Conservation (phyloP, 1,140 invertebrate genomes). For the Coenobita brevimanus region DNA sequence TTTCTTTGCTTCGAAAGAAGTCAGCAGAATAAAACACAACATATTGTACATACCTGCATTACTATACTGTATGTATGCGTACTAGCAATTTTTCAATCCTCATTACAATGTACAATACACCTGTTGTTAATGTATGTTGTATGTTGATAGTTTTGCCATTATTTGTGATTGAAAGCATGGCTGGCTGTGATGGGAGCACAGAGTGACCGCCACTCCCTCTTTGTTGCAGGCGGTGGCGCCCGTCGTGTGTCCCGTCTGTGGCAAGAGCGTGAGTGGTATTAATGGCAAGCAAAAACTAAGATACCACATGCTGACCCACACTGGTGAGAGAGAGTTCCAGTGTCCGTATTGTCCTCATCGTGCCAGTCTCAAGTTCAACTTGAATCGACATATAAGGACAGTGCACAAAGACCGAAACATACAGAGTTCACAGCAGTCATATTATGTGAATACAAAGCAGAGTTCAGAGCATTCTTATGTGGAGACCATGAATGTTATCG, state of each 20-base stretch:
- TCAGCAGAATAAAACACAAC: too few relatives aligned
- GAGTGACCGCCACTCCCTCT: constrained; percentile 57
- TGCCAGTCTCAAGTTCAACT: constrained; percentile 64
- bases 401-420: constrained; percentile 49
- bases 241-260: constrained; percentile 66
- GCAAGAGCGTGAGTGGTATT: constrained; percentile 64
- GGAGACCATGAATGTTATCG: background rate
- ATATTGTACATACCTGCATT: too few relatives aligned
- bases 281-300: constrained; percentile 67
- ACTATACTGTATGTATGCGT: too few relatives aligned
- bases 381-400: constrained; percentile 68
- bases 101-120: too few relatives aligned
- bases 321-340: constrained; percentile 75
- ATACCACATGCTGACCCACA: constrained; percentile 72
- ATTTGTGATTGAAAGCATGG: too few relatives aligned
- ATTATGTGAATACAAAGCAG: background rate
- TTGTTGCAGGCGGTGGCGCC: constrained; percentile 65
- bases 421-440: constrained; percentile 6
- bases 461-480: constrained; percentile 12
- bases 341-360: constrained; percentile 75
- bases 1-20: too few relatives aligned
- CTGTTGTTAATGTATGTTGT: too few relatives aligned
- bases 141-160: too few relatives aligned
- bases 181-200: background rate
- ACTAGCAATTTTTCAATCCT: too few relatives aligned